Evolutionary conservation across 2,113 vertebrate genomes (phyloP), one percentile per base, ranked within the genome.

Genomic region (Pluvianellus socialis): DNA sequence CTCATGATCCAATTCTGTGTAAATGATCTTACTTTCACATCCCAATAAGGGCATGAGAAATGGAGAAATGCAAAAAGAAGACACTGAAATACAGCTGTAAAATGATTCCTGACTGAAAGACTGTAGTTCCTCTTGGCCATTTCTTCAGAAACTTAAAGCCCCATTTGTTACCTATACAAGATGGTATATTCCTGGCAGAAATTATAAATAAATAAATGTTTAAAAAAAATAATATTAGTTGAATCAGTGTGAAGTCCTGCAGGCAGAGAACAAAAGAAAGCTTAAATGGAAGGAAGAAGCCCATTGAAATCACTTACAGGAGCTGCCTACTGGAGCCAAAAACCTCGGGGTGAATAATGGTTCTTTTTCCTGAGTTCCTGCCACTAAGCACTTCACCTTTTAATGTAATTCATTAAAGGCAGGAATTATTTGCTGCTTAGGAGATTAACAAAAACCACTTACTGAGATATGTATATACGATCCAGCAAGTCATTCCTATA

Each of bases 321-420:
- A 96, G 49, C 87, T 93, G 58, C 35, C 32, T 93, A 13, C 49
- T 68, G 44, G 15, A 94, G 88, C 92, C 90, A 88, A 68, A 95
- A 94, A 42, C 24, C 50, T 83, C 9, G 2, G 47, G 9, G 26
- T 97, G 83, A 96, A 86, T 96, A 91, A 95, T 89, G 0, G 1
- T 85, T 77, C 65, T 94, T 96, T 77, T 84, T 66, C 76, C 80
- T 59, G 79, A 58, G 38, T 79, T 93, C 38, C 74, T 88, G 71
- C 90, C 42, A 50, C 71, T 62, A 83, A 88, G 66, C 71, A 70
- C 75, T 88, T 90, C 59, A 93, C 82, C 28, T 93, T 88, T 92
- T 90, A 88, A 79, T 86, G 71, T 76, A 73, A 92, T 92, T 93
- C 45, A 47, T 94, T 94, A 95, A 79, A 90, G 79, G 42, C 67